Percentiles rank a stretch among this genome's conserved stretches.
phyloP scores from a whole-genome alignment of 2,797 vertebrate species.

The Paguma larvata region DNA sequence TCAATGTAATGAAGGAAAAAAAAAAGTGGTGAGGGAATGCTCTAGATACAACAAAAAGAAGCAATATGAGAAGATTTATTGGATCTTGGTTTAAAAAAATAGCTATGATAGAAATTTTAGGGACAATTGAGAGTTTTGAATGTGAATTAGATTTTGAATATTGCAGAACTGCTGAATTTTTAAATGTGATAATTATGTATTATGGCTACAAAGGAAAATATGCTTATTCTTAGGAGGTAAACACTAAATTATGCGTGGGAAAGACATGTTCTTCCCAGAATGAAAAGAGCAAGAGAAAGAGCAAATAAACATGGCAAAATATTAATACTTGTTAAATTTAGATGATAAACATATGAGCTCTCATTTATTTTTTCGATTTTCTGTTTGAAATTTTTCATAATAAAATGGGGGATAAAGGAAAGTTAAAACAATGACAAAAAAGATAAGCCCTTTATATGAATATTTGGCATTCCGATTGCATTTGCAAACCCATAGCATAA shows the following conservation, averaged over 20 bases:
- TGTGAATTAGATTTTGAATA: not conserved
- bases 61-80: not conserved
- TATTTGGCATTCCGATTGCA: conserved; percentile 46
- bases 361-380: not conserved
- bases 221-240: not conserved
- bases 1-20: not conserved
- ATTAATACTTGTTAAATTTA: not conserved
- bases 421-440: not conserved
- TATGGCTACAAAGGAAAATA: not conserved
- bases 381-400: not conserved
- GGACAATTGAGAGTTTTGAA: not conserved
- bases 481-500: not conserved
- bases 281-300: not conserved
- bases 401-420: not conserved
- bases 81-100: not conserved
- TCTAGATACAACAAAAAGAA: not conserved
- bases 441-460: not conserved
- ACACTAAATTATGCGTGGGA: not conserved
- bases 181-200: not conserved
- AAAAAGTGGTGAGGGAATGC: not conserved
- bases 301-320: not conserved
- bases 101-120: not conserved
- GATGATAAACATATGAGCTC: not conserved
- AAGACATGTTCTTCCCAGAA: not conserved
- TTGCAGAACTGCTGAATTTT: not conserved